These are phyloP conservation scores for Pseudorectes ferrugineus DNA, from an alignment of 2,113 vertebrate species.

Conservation along the genomic window DNA sequence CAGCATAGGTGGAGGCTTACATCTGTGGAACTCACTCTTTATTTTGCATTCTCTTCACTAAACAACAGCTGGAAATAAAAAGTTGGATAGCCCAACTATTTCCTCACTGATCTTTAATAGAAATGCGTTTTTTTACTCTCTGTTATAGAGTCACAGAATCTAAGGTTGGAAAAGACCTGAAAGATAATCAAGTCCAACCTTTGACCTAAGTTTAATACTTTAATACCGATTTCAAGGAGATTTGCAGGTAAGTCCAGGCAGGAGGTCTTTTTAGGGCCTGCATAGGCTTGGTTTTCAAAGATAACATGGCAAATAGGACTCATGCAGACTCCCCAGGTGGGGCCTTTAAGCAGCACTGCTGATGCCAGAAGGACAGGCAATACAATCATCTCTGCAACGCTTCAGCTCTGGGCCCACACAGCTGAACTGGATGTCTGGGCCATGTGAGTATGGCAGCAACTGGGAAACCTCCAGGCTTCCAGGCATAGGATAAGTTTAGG, in stretches of 20 bases:
- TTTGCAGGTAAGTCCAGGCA: neutral
- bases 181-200: neutral
- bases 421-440: neutral
- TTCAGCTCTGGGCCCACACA: neutral
- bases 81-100: neutral
- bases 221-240: neutral
- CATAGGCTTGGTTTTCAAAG: neutral
- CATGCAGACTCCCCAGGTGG: neutral
- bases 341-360: neutral
- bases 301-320: neutral
- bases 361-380: neutral
- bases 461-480: neutral
- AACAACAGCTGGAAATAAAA: neutral
- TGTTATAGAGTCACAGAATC: neutral
- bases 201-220: neutral
- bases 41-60: neutral
- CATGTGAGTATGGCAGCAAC: neutral
- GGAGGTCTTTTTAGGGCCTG: neutral
- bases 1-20: neutral
- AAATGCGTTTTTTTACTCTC: neutral
- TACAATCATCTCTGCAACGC: fast-evolving
- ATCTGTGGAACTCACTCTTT: neutral
- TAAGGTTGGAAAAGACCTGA: neutral
- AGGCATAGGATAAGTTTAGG: neutral
- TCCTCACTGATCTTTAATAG: neutral